phyloP scores from a whole-genome alignment of 2,113 vertebrate species.

The Hippocampus guttulatus region DNA sequence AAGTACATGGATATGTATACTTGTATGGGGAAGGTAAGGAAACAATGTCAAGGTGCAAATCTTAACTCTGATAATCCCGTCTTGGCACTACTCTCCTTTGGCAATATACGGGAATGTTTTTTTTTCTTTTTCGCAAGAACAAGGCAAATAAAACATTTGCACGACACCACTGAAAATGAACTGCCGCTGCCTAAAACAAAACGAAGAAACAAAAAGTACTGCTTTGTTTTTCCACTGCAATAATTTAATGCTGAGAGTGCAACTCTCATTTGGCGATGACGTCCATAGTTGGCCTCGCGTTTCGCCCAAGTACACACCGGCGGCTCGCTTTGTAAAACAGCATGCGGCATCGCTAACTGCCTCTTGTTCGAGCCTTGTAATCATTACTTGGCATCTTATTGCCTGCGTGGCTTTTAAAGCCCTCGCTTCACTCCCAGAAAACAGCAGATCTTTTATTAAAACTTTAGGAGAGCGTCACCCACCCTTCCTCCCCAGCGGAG shows the following conservation, averaged over 20 bases:
- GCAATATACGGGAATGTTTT: no score
- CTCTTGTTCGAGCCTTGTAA: slow-evolving; percentile 72
- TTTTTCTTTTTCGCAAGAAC: neutral
- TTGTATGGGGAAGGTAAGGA: no score
- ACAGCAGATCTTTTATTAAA: slow-evolving; percentile 79
- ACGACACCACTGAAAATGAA: neutral
- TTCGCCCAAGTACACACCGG: slow-evolving; percentile 30
- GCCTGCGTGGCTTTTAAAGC: slow-evolving; percentile 70
- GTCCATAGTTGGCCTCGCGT: slow-evolving; percentile 25
- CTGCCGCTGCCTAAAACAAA: neutral
- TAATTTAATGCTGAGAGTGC: slow-evolving; percentile 12
- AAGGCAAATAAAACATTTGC: neutral
- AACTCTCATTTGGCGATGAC: slow-evolving; percentile 27
- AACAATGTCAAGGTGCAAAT: no score
- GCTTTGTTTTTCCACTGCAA: slow-evolving; percentile 7
- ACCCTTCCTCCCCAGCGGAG: slow-evolving; percentile 45
- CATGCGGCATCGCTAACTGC: slow-evolving; percentile 66
- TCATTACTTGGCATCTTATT: slow-evolving; percentile 75
- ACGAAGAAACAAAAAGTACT: neutral
- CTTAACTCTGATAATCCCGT: no score
- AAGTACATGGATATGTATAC: no score
- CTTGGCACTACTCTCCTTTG: no score
- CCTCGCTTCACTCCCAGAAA: slow-evolving; percentile 65
- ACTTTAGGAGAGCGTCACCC: slow-evolving; percentile 71
- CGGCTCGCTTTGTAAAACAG: slow-evolving; percentile 60